These are phyloP conservation scores for Panthera leo DNA, from an alignment of 2,113 vertebrate species.

Conservation along the genomic window DNA sequence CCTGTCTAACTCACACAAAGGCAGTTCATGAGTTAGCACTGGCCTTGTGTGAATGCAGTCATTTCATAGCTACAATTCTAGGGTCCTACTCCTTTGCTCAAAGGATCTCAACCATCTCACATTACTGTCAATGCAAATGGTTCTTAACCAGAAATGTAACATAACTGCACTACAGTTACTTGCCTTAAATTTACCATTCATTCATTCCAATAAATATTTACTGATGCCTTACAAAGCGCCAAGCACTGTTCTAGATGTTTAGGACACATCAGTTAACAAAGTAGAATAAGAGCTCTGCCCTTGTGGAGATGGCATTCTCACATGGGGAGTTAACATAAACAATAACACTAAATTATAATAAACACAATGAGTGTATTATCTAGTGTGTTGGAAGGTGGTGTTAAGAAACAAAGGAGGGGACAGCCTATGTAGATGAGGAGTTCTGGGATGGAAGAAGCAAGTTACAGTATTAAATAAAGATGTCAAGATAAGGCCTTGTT, in stretches of 20 bases:
- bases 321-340: not conserved
- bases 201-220: not conserved
- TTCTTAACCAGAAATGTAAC: not conserved
- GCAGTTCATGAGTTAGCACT: not conserved
- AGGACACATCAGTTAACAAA: not conserved
- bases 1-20: not conserved
- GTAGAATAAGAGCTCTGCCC: not conserved
- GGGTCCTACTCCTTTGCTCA: not conserved
- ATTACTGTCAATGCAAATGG: not conserved
- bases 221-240: not conserved
- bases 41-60: not conserved
- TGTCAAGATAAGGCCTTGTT: not conserved
- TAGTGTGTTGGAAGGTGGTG: not conserved
- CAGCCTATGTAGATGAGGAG: not conserved
- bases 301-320: not conserved
- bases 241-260: not conserved
- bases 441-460: not conserved
- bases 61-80: not conserved
- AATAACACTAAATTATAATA: not conserved
- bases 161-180: not conserved
- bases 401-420: not conserved
- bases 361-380: rapidly evolving
- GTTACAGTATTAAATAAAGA: not conserved
- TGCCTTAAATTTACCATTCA: not conserved
- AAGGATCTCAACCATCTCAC: not conserved